Evolutionary conservation across 2,888 invertebrate species (phyloP).

Genomic region (Volucella inflata): DNA sequence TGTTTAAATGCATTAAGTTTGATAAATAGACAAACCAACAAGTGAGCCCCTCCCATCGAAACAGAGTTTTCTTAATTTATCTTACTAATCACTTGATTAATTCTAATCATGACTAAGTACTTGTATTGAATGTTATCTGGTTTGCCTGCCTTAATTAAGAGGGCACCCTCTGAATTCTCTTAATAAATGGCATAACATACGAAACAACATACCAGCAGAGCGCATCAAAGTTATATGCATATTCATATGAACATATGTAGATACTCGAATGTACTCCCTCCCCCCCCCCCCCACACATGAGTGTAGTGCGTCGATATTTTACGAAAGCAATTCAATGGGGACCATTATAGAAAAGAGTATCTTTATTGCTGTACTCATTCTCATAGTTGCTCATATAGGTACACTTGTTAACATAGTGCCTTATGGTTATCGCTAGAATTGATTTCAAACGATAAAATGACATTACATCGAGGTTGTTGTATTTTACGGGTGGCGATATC

Average conservation of each 20-base stretch:
- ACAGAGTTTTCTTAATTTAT: background rate
- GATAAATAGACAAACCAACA: too few species aligned
- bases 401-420: conserved; percentile 39
- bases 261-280: background rate
- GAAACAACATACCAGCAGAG: conserved; percentile 16
- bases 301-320: too few species aligned
- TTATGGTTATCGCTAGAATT: conserved; percentile 23
- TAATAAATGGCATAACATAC: conserved; percentile 26
- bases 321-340: too few species aligned
- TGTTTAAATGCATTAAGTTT: too few species aligned
- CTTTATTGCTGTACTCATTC: background rate
- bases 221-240: too few species aligned
- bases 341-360: background rate
- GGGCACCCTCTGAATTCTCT: background rate
- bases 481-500: background rate
- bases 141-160: background rate
- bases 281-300: too few species aligned
- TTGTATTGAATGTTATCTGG: conserved; percentile 21
- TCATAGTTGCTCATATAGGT: too few species aligned
- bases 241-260: too few species aligned
- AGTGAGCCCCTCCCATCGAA: too few species aligned
- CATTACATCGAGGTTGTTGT: conserved; percentile 13
- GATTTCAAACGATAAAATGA: conserved; percentile 43
- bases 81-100: conserved; percentile 34
- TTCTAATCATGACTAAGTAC: conserved; percentile 49